Evolutionary conservation across 1,140 invertebrate species (phyloP).

Genomic region (Sycobia sp.): DNA sequence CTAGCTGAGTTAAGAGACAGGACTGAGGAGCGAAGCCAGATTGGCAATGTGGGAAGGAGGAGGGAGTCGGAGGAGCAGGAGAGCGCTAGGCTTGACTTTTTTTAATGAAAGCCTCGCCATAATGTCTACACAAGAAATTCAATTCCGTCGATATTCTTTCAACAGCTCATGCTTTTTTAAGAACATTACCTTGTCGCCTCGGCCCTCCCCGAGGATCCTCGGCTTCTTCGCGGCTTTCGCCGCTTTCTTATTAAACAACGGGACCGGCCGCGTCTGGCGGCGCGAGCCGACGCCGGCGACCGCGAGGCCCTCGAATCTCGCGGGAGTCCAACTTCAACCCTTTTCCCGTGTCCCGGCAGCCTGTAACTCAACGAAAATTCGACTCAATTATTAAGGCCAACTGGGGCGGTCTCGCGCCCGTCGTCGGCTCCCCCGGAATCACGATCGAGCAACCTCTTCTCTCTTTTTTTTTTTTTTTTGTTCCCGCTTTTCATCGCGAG

Average conservation of each 20-base stretch:
- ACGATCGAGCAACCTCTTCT: conserved; percentile 19
- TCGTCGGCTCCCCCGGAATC: neutral
- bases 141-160: conserved; percentile 58
- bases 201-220: conserved; percentile 37
- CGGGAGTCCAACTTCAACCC: conserved; percentile 55
- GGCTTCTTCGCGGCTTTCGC: conserved; percentile 35
- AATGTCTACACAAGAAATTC: conserved; percentile 49
- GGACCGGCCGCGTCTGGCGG: neutral
- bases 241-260: conserved; percentile 55
- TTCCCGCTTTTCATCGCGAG: conserved; percentile 13
- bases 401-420: neutral
- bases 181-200: conserved; percentile 52
- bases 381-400: conserved; percentile 43
- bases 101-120: neutral
- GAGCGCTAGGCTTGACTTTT: neutral
- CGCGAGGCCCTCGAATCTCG: conserved; percentile 41
- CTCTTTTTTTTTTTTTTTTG: no score
- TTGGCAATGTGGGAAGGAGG: neutral
- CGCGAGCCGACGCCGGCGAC: neutral
- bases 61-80: neutral
- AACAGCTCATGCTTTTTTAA: conserved; percentile 57
- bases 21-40: no score
- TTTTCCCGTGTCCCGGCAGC: conserved; percentile 38
- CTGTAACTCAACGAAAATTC: conserved; percentile 37
- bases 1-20: no score